Evolutionary conservation across 2,113 vertebrate species (phyloP).

Genomic region (Theristicus caerulescens): DNA sequence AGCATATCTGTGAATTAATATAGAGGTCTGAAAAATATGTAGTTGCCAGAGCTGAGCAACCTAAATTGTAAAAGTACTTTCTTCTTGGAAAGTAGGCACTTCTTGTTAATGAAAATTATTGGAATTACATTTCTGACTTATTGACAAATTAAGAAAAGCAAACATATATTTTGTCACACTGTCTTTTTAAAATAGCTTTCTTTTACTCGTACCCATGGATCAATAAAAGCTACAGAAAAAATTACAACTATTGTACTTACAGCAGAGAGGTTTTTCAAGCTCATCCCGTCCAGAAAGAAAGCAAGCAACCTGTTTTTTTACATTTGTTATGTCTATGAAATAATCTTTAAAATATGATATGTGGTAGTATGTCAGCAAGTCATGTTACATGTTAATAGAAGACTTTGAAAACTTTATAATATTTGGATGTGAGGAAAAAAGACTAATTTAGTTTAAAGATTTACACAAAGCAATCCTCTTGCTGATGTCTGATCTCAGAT

Average conservation of each 20-base stretch:
- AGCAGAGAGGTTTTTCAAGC: neutral
- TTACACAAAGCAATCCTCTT: neutral
- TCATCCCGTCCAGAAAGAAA: neutral
- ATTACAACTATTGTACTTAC: neutral
- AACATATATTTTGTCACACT: neutral
- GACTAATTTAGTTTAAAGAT: neutral
- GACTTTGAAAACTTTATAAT: neutral
- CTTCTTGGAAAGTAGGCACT: neutral
- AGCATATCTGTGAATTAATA: neutral
- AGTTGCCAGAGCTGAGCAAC: neutral
- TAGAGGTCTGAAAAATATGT: neutral
- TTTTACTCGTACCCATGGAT: neutral
- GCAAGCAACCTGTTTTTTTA: neutral
- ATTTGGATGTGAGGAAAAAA: neutral
- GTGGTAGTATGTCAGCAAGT: neutral
- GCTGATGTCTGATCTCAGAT: neutral
- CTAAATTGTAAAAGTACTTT: neutral
- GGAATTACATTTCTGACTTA: slow-evolving; percentile 2
- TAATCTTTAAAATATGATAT: neutral
- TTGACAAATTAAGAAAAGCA: slow-evolving; percentile 2
- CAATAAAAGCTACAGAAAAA: neutral
- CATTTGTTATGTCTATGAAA: neutral
- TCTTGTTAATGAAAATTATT: slow-evolving; percentile 10
- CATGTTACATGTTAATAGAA: neutral
- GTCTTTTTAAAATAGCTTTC: neutral